Base-by-base conservation (phyloP, 2,113 vertebrate genomes). In the Asarcornis scutulata region DNA sequence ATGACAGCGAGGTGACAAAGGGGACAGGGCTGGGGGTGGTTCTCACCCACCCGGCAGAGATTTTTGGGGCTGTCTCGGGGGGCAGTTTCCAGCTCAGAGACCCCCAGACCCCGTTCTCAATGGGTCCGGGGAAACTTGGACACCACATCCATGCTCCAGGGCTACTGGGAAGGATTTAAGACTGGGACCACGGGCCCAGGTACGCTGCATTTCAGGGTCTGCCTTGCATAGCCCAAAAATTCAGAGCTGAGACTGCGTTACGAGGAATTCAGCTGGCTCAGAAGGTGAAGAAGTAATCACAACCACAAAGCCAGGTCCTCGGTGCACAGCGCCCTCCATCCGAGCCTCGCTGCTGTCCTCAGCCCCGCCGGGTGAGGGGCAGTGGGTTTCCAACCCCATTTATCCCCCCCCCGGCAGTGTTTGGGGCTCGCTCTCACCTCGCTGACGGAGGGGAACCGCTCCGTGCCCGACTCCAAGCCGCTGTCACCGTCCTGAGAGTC, bases 401-500 rank as follows among this genome's bases (percentile, higher is more conserved):
- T 44, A 25, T 7, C 44, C 21, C 26, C 27, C 27, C 2, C 0
- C 14, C 48, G 26, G 48, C 7, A 23, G 34, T 20, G 40, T 20
- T 1, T 6, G n/a, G 53, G 83, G 21, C 23, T 63, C 3, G 0
- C 9, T 26, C 90, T 96, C 76, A 98, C 98, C 97, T 99, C 99
- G 32, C 94, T 93, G 34, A 97, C 9, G 0, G 98, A 97, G 7
- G 97, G 95, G 60, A 98, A 95, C 31, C 97, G 95, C n/a, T 98
- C 98, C 1, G 97, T 95, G 31, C 98, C 97, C 0, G 95, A 97
- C 23, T 98, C 98, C 94, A 98, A 80, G 11, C 97, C 98, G 3
- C 97, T 78, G 93, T 99, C 99, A 20, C 98, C 98, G 15, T 99
- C 99, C 72, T 98, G 98, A 0, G 98, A 98, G 82, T 99, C 99